A percentile compares a stretch with the other conserved stretches of the same genome.
These are phyloP conservation scores for Cybosia mesomella DNA, from an alignment of 2,888 invertebrate species.

Conservation along the genomic window DNA sequence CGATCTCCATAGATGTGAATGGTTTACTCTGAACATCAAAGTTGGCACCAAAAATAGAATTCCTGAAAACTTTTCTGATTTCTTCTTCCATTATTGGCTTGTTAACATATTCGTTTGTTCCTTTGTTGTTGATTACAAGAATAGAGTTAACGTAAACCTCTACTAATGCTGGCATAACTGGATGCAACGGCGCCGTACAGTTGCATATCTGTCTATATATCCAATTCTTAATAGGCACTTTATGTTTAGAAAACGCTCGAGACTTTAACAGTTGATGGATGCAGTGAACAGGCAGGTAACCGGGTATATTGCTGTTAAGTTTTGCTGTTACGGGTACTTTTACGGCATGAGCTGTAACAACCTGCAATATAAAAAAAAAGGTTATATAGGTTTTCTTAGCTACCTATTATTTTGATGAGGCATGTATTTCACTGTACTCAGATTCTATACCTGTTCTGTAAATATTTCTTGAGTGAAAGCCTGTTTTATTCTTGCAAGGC, in stretches of 20 bases:
- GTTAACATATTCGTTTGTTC: slow-evolving; percentile 93
- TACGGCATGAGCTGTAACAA: slow-evolving; percentile 97
- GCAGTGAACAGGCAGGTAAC: slow-evolving; percentile 98
- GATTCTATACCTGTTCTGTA: slow-evolving; percentile 92
- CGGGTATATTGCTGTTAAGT: slow-evolving; percentile 95
- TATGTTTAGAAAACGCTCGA: slow-evolving; percentile 97
- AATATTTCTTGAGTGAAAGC: slow-evolving; percentile 99
- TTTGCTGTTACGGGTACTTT: slow-evolving; percentile 97
- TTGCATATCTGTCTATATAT: slow-evolving; percentile 97
- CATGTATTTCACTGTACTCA: background rate
- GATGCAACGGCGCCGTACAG: slow-evolving; percentile 96
- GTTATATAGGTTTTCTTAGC: background rate
- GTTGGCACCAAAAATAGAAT: slow-evolving; percentile 91
- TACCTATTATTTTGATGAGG: background rate
- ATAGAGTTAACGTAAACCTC: slow-evolving; percentile 98
- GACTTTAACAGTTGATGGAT: slow-evolving; percentile 98
- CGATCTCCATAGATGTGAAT: slow-evolving; percentile 85
- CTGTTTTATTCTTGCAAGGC: slow-evolving; percentile 95
- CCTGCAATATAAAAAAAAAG: slow-evolving; percentile 71
- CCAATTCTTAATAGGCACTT: slow-evolving; percentile 98
- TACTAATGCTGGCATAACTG: slow-evolving; percentile 96
- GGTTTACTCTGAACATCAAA: slow-evolving; percentile 87
- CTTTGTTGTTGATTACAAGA: slow-evolving; percentile 90
- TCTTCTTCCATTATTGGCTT: slow-evolving; percentile 97
- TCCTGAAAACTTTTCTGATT: slow-evolving; percentile 93